Conservation (phyloP, 2,113 vertebrate genomes). For the Epinephelus moara region DNA sequence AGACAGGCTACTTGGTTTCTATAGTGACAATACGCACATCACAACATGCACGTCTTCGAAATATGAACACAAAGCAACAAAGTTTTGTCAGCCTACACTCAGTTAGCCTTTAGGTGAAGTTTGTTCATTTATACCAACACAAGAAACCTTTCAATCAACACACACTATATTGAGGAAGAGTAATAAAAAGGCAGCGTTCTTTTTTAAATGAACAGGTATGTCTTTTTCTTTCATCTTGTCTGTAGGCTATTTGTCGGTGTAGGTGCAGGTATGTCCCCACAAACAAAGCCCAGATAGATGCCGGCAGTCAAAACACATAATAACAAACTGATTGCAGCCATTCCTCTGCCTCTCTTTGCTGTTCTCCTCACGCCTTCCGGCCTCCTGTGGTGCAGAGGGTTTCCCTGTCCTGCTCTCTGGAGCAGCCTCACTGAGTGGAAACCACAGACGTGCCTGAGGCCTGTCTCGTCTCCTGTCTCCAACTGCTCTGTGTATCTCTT, state of each 20-base stretch:
- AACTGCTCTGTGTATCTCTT: conserved; percentile 5
- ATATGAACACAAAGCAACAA: background rate
- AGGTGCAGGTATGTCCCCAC: background rate
- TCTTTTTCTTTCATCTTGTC: conserved; percentile 7
- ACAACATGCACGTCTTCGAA: background rate
- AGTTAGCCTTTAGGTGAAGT: background rate
- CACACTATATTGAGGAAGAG: background rate
- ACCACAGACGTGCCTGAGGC: conserved; percentile 33
- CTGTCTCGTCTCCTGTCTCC: conserved; percentile 7
- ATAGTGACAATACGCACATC: conserved; percentile 16
- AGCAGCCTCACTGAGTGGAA: conserved; percentile 20
- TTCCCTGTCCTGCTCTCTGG: conserved; percentile 23
- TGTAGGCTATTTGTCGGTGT: conserved; percentile 4
- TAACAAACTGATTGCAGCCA: conserved; percentile 25
- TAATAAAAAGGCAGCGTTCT: background rate
- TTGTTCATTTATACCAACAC: background rate
- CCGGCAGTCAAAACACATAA: background rate
- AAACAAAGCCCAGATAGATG: background rate
- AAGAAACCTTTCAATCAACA: background rate
- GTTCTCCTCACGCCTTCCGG: background rate
- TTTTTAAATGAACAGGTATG: background rate
- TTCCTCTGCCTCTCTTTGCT: background rate
- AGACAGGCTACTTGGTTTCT: conserved; percentile 17
- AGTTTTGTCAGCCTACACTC: background rate
- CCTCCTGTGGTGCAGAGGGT: conserved; percentile 24